Conservation (phyloP, 2,888 invertebrate genomes). For the Trichogramma dendrolimi region DNA sequence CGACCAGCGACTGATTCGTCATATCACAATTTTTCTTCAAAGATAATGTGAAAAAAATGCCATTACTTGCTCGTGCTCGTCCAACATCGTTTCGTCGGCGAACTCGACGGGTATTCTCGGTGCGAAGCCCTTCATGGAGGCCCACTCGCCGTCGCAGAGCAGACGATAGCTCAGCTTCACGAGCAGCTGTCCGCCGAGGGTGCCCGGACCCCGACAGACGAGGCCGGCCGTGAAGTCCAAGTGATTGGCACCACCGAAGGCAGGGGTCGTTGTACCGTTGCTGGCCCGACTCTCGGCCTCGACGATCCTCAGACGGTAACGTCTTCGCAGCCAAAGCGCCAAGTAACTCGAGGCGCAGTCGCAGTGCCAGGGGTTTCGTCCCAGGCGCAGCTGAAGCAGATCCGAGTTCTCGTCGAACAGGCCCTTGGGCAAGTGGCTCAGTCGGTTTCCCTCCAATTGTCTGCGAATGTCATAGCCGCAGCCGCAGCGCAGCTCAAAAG, state of each 20-base stretch:
- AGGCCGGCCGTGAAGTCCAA: conserved; percentile 47
- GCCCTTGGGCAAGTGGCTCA: conserved; percentile 65
- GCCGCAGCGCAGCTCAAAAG: too few relatives aligned
- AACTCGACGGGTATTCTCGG: conserved; percentile 60
- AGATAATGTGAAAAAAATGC: too few relatives aligned
- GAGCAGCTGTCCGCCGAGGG: conserved; percentile 65
- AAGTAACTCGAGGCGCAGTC: conserved; percentile 72
- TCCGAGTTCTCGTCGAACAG: conserved; percentile 63
- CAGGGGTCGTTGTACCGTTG: conserved; percentile 3
- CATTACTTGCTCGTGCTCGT: too few relatives aligned
- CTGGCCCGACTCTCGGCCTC: conserved; percentile 12
- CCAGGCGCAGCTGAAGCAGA: conserved; percentile 65
- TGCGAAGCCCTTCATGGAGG: conserved; percentile 69
- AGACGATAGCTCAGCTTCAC: conserved; percentile 68
- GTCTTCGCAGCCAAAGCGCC: conserved; percentile 57
- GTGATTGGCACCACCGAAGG: conserved; percentile 20
- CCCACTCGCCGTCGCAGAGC: conserved; percentile 74
- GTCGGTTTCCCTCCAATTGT: conserved; percentile 71
- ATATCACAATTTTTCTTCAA: too few relatives aligned
- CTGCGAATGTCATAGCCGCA: conserved; percentile 47
- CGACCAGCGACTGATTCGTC: too few relatives aligned
- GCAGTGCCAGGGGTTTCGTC: conserved; percentile 78
- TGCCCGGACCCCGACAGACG: conserved; percentile 67
- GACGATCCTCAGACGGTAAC: conserved; percentile 27
- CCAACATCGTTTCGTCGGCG: not conserved